Evolutionary conservation across 1,140 invertebrate genomes (phyloP).

Genomic region (Drosophila carrolli): DNA sequence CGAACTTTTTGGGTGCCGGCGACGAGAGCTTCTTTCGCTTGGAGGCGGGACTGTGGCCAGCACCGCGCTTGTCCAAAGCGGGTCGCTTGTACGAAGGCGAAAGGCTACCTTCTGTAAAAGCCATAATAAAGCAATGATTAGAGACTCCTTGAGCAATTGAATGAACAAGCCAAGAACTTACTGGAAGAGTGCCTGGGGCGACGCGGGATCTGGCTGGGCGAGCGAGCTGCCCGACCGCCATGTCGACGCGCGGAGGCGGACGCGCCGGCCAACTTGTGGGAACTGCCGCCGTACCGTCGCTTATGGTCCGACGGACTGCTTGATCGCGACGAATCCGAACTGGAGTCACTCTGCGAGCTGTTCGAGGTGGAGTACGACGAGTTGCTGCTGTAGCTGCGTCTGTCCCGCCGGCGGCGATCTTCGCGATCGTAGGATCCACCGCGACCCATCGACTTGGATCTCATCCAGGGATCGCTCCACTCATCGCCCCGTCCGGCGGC

Average conservation of each 20-base stretch:
- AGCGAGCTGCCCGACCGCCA: slow-evolving; percentile 50
- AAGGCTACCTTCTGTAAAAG: slow-evolving; percentile 46
- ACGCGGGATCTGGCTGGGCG: slow-evolving; percentile 69
- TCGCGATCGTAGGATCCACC: slow-evolving; percentile 82
- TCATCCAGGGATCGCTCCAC: slow-evolving; percentile 97
- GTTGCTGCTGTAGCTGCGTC: slow-evolving; percentile 85
- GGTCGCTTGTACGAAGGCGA: slow-evolving; percentile 73
- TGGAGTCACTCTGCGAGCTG: slow-evolving; percentile 85
- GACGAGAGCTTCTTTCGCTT: slow-evolving; percentile 72
- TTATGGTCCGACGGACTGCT: slow-evolving; percentile 69
- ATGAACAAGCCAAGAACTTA: slow-evolving; percentile 33
- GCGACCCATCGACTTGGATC: slow-evolving; percentile 88
- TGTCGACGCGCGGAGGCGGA: slow-evolving; percentile 53
- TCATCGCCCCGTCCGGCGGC: slow-evolving; percentile 90
- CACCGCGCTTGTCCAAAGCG: slow-evolving; percentile 53
- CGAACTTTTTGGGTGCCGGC: slow-evolving; percentile 64
- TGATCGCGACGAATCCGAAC: slow-evolving; percentile 82
- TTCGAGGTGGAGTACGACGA: slow-evolving; percentile 90
- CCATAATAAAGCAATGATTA: background rate
- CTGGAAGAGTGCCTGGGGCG: slow-evolving; percentile 68
- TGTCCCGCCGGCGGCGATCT: slow-evolving; percentile 77
- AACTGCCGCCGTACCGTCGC: slow-evolving; percentile 62
- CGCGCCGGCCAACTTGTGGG: slow-evolving; percentile 59
- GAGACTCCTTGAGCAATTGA: background rate
- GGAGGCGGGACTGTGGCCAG: slow-evolving; percentile 65